Evolutionary conservation across 2,888 invertebrate species (phyloP), one percentile per base, ranked within the genome.

Genomic region (Napeogenes inachia): DNA sequence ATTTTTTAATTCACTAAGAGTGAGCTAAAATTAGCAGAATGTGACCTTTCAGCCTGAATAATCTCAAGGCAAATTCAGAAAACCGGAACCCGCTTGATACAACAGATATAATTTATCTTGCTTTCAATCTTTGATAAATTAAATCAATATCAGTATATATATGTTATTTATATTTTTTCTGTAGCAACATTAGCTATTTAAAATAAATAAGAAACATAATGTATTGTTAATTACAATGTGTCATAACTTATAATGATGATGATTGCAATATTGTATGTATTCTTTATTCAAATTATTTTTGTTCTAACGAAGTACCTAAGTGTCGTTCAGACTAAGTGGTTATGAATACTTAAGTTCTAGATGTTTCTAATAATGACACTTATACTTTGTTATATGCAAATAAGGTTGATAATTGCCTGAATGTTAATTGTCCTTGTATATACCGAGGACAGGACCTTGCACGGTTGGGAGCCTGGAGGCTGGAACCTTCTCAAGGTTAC

Each of bases 391-490:
- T 57, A 57, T 56, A 56, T 32, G 47, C 42, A 50, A 46, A 45
- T 45, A 56, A 21, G 12, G 13, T 47, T 12, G 8, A 33, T 4
- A 21, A 33, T 46, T n/a, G 46, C 33, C 21, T 35, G 54, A 56
- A 35, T 30, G 57, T 46, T 13, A 8, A 56, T 46, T 75, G 79
- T 79, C 79, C 80, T 71, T 73, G 77, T 66, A 70, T 66, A 73
- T 85, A 85, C 85, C 83, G 59, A 63, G 35, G 84, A 82, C 79
- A 82, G 82, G 90, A 82, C 90, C 90, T 90, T 90, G 88, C 79
- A 86, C 85, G 87, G 84, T 81, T 77, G 75, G 87, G 75, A 86
- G 87, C 81, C 70, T 73, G 77, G 75, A 86, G 87, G 81, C 70
- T 73, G 77, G 81, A 82, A 84, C 84, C 86, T 64, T 66, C 80